Conservation (phyloP, 2,113 vertebrate genomes). For the Rhodinocichla rosea region DNA sequence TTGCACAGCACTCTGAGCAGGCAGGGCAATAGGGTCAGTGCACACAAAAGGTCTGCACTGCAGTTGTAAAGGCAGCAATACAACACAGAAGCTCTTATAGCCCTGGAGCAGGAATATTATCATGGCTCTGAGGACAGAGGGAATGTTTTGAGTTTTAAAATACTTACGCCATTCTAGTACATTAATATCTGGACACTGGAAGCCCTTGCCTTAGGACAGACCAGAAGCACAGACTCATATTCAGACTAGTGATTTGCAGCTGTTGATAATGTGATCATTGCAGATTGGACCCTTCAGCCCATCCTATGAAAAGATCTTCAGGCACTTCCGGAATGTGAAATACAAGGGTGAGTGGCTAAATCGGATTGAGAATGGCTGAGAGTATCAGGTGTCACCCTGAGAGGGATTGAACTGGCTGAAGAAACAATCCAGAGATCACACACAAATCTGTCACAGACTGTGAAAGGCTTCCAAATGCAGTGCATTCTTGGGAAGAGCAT, state of each 20-base stretch:
- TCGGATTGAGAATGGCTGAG: neutral
- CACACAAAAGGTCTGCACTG: neutral
- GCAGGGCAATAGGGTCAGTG: neutral
- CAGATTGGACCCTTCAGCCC: conserved; percentile 88
- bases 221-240: neutral
- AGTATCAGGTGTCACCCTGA: neutral
- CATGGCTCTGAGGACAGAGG: neutral
- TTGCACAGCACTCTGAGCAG: neutral
- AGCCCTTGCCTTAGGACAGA: neutral
- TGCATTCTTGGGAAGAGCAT: neutral
- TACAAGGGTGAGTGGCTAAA: conserved; percentile 79
- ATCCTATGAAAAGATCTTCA: conserved; percentile 85
- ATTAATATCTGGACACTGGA: neutral
- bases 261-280: conserved; percentile 28
- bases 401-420: neutral
- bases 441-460: neutral
- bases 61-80: neutral
- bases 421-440: neutral
- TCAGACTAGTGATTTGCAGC: neutral
- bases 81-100: neutral
- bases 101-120: neutral
- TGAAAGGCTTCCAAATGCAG: neutral
- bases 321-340: conserved; percentile 80
- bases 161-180: neutral
- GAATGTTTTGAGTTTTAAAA: neutral